Evolutionary conservation across 2,888 invertebrate species (phyloP), one percentile per base, ranked within the genome.

Genomic region (Eupithecia pulchellata): DNA sequence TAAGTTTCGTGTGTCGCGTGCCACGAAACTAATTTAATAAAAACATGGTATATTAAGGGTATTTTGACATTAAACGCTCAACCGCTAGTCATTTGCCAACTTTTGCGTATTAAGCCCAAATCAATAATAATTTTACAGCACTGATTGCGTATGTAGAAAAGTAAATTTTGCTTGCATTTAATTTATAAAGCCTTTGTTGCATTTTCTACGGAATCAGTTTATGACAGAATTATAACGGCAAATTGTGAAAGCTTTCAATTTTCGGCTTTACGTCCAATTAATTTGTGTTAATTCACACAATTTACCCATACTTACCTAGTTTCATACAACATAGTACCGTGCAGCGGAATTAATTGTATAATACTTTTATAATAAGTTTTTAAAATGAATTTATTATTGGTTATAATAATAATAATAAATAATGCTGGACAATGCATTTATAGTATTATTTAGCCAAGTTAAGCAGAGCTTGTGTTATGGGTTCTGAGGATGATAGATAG

Each of bases 21-120:
- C 83, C 73, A 84, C 85, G 83, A 82, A 88, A 89, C 90, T 91
- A 91, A 92, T 92, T 92, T 91, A 91, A 92, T 91, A 90, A 91
- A 91, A 92, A 91, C 91, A 91, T 85, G 89, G 86, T 86, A 88
- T 89, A 88, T 86, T 89, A 89, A 89, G 87, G 88, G 88, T 91
- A 90, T 88, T 91, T 91, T 88, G 89, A 89, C 89, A 87, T 89
- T 88, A 61, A 88, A 85, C 86, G 86, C 81, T 84, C 79, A 78
- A 81, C 84, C 81, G 82, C 81, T 81, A 85, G 82, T 82, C 82
- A 81, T 85, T 85, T 81, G 83, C 81, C 83, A 85, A 85, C 83
- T 81, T 84, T 85, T 81, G 84, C 81, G 82, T 79, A 83, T 86
- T 84, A 81, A 80, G 82, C 83, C 81, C 84, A 85, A 86, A 83